These are phyloP conservation scores for Argyra leucocephala DNA, from an alignment of 2,888 invertebrate species.

Conservation along the genomic window DNA sequence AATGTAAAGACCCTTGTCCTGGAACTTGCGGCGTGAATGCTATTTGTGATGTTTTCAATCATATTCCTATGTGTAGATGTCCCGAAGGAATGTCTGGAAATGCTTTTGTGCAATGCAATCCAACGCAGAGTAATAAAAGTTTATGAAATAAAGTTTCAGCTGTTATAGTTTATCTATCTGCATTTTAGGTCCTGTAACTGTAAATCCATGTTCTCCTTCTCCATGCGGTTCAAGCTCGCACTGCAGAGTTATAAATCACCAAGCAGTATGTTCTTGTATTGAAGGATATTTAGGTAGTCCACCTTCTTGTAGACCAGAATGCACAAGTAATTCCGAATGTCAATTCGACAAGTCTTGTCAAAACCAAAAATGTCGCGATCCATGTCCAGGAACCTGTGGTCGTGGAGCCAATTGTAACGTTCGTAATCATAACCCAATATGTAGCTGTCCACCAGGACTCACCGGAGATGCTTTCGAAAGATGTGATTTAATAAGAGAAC, in stretches of 20 bases:
- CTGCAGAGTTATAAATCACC: slow-evolving; percentile 59
- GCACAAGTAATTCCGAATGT: slow-evolving; percentile 73
- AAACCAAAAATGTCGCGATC: slow-evolving; percentile 71
- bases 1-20: slow-evolving; percentile 73
- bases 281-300: slow-evolving; percentile 64
- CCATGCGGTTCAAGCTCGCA: slow-evolving; percentile 76
- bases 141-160: background rate
- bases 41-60: slow-evolving; percentile 68
- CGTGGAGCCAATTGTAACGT: slow-evolving; percentile 66
- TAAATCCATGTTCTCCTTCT: slow-evolving; percentile 60
- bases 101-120: slow-evolving; percentile 66
- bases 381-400: slow-evolving; percentile 74
- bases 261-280: slow-evolving; percentile 70
- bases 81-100: slow-evolving; percentile 66
- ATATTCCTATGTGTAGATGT: slow-evolving; percentile 74
- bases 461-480: slow-evolving; percentile 57
- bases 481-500: slow-evolving; percentile 42
- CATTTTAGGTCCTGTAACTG: slow-evolving; percentile 25
- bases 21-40: slow-evolving; percentile 72
- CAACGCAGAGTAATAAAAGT: slow-evolving; percentile 32
- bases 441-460: slow-evolving; percentile 55
- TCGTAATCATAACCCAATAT: slow-evolving; percentile 72
- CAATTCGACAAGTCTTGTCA: slow-evolving; percentile 68
- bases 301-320: slow-evolving; percentile 74
- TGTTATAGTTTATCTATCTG: slow-evolving; percentile 33